phyloP scores from a whole-genome alignment of 2,888 invertebrate genomes.

The Machimus rusticus region DNA sequence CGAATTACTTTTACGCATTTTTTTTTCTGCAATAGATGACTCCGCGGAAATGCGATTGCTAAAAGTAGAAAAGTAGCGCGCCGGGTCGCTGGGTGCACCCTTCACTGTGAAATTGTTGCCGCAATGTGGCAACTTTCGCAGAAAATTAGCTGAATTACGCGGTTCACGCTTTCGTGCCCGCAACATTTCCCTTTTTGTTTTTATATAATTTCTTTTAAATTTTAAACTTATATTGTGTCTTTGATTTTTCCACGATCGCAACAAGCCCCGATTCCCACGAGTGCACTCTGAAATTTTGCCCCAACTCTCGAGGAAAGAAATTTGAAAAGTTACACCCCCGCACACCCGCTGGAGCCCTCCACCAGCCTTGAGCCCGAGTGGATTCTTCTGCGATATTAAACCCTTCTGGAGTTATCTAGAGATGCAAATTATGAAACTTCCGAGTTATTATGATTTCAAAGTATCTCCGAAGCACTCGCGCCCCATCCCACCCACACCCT shows the following conservation, averaged over 20 bases:
- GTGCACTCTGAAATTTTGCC: not conserved
- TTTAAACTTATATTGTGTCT: not conserved
- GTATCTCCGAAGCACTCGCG: not conserved
- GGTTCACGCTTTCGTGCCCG: not conserved
- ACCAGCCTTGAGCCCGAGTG: not conserved
- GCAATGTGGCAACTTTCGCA: constrained; percentile 8
- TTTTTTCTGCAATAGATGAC: not conserved
- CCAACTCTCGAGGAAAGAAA: not conserved
- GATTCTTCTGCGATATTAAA: constrained; percentile 3
- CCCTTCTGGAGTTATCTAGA: constrained; percentile 18
- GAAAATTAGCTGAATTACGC: not conserved
- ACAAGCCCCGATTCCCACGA: not conserved
- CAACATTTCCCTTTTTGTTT: not conserved
- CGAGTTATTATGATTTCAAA: constrained; percentile 28
- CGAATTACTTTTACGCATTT: constrained; percentile 1
- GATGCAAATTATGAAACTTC: constrained; percentile 26
- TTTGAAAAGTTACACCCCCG: not conserved
- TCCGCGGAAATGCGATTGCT: not conserved
- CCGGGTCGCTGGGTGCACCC: not conserved
- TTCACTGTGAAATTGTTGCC: not conserved
- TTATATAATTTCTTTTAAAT: not conserved
- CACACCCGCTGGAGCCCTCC: not conserved
- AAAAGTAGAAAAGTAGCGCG: not conserved
- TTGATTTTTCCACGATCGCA: not conserved
- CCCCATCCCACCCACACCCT: not conserved